Evolutionary conservation across 2,888 invertebrate species (phyloP).

Genomic region (Lasioglossum marginatum): DNA sequence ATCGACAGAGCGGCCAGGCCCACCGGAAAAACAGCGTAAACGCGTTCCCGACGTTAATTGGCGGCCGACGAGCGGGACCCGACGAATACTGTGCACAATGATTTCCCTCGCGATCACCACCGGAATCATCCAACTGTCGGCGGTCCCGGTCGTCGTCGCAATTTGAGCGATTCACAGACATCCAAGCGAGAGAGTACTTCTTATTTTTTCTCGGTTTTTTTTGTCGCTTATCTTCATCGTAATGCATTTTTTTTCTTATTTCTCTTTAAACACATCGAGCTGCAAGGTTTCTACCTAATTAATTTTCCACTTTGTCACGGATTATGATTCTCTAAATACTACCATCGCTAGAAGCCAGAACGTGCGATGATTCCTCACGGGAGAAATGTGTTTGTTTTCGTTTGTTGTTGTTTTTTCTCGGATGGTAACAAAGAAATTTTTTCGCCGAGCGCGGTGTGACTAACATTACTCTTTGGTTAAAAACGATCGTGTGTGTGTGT

Average conservation of each 20-base stretch:
- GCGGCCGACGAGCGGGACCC: constrained; percentile 34
- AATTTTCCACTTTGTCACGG: constrained; percentile 56
- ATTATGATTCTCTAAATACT: constrained; percentile 66
- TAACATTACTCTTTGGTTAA: constrained; percentile 14
- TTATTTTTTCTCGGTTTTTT: constrained; percentile 41
- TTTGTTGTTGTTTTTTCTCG: background rate
- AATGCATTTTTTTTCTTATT: constrained; percentile 34
- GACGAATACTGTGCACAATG: constrained; percentile 1
- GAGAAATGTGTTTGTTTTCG: constrained; percentile 25
- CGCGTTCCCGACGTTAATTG: constrained; percentile 24
- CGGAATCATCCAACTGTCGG: background rate
- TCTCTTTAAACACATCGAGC: constrained; percentile 67
- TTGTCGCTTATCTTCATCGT: constrained; percentile 5
- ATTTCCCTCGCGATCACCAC: background rate
- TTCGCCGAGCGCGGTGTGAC: background rate
- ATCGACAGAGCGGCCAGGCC: constrained; percentile 21
- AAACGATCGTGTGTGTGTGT: background rate
- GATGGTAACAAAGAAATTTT: background rate
- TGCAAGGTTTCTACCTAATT: constrained; percentile 54
- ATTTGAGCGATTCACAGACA: constrained; percentile 75
- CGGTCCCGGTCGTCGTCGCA: constrained; percentile 47
- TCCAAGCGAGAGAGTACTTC: constrained; percentile 66
- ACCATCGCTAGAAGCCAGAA: constrained; percentile 68
- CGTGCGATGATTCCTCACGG: constrained; percentile 58
- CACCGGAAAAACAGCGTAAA: constrained; percentile 35